Evolutionary conservation across 2,888 invertebrate species (phyloP), one percentile per base, ranked within the genome.

Genomic region (Osmoderma eremita): DNA sequence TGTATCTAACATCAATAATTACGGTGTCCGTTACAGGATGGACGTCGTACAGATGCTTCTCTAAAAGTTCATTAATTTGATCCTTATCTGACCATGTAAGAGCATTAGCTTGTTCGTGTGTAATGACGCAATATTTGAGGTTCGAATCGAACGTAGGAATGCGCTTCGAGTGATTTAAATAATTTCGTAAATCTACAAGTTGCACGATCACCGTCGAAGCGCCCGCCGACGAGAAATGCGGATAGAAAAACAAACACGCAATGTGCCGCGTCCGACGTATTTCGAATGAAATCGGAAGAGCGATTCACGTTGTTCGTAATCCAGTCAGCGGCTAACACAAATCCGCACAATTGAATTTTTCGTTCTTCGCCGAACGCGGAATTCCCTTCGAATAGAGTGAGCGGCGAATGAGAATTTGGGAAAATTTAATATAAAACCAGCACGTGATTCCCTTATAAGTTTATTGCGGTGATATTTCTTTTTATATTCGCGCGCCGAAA

Each of bases 291-390:
- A 64, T 66, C 24, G 61, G 53, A 69, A 67, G 67, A 66, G 66
- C 69, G 67, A 69, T 69, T 69, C 53, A 15, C 64, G 58, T 65
- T 62, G 51, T 62, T 65, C 65, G 58, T 63, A 67, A 67, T 45
- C 67, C 67, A 69, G 67, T 67, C 69, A 61, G 50, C 67, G 30
- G 69, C 58, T 63, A 67, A 66, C 65, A 58, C 65, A 69, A 69
- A 69, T 66, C 56, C 65, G 42, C 41, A 42, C 69, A 67, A 69
- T 69, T 69, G 67, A 67, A 67, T 69, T 65, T 62, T 48, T 63
- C 67, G 42, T 54, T 63, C 63, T 48, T 48, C 41, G 24, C 58
- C 51, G 50, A 63, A 51, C 53, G 41, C 30, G 45, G 18, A 56
- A 65, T 65, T 65, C 65, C 18, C 48, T 65, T 58, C 48, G 41